Conservation (phyloP, 2,888 invertebrate genomes). For the Uloborus plumipes region DNA sequence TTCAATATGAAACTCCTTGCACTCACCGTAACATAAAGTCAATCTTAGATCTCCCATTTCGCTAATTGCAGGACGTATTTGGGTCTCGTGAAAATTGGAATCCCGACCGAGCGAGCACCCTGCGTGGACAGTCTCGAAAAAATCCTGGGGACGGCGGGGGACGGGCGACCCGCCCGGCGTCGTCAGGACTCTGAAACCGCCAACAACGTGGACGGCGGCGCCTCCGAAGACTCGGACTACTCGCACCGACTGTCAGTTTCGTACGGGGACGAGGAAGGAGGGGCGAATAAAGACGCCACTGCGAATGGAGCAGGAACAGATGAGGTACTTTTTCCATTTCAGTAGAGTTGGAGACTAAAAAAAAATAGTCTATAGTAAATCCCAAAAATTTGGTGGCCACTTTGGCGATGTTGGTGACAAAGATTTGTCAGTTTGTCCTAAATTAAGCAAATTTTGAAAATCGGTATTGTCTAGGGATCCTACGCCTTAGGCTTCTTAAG, state of each 20-base stretch:
- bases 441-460: too few relatives aligned
- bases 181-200: neutral
- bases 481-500: too few relatives aligned
- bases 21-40: too few relatives aligned
- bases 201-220: neutral
- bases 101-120: slow-evolving; percentile 4
- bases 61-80: slow-evolving; percentile 19
- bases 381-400: too few relatives aligned
- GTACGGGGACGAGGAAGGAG: neutral
- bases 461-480: too few relatives aligned
- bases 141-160: slow-evolving; percentile 10
- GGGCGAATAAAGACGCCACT: neutral
- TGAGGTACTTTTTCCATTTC: slow-evolving; percentile 4
- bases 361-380: too few relatives aligned
- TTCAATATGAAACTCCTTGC: too few relatives aligned
- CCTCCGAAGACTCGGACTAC: slow-evolving; percentile 12
- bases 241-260: too few relatives aligned
- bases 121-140: slow-evolving; percentile 34
- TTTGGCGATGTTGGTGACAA: too few relatives aligned
- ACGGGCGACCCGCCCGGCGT: neutral
- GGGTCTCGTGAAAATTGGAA: slow-evolving; percentile 32
- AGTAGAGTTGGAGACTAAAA: too few relatives aligned
- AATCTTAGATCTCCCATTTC: neutral
- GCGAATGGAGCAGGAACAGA: neutral
- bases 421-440: too few relatives aligned